Base-by-base conservation (phyloP, 92 coral and sea anemone species). In the Anthopleura xanthogrammica region DNA sequence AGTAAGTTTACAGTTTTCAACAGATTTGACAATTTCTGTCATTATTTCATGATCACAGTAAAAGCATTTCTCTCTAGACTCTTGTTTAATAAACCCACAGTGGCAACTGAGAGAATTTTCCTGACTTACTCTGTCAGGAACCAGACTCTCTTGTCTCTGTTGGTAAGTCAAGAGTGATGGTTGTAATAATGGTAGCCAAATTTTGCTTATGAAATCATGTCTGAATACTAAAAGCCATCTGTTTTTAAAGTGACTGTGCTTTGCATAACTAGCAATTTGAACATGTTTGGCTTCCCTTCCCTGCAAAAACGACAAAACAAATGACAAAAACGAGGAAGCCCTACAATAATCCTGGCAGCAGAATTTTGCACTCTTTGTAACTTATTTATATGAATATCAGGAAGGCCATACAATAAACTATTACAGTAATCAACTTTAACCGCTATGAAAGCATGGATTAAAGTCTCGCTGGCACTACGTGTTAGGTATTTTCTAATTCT, bases 201-300 rank as follows among this genome's bases (percentile, higher is more conserved):
- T 50, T 71, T 81, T 89, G 41, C 92, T 89, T 7, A 81, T 85
- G 36, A 60, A 72, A 79, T 89, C 92, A 89, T 82, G 89, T 68
- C 84, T 76, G 54, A 85, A 88, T 46, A 90, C 86, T 78, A 79
- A 85, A 54, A 80, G 9, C 50, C 50, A 46, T 46, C 50, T 46
- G 50, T 46, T 46, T 46, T 46, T 46, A 46, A 46, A 82, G 52
- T 17, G 74, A 71, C 82, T 84, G 83, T 90, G 81, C 81, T 80
- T 87, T 11, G 93, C 93, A 81, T 52, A 90, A 77, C 91, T 88
- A 2, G 91, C 85, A 75, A 91, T 87, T 57, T 88, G 89, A 52
- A 84, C 89, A 85, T 90, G 89, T 60, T 90, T 90, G 19, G 89
- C 94, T 82, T 90, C 94, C 66, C 94, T 80, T 12, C 94, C 89